A percentile compares a stretch with the other conserved stretches of the same genome.
Evolutionary conservation across 2,113 vertebrate species (phyloP).

Genomic region (Egretta garzetta): DNA sequence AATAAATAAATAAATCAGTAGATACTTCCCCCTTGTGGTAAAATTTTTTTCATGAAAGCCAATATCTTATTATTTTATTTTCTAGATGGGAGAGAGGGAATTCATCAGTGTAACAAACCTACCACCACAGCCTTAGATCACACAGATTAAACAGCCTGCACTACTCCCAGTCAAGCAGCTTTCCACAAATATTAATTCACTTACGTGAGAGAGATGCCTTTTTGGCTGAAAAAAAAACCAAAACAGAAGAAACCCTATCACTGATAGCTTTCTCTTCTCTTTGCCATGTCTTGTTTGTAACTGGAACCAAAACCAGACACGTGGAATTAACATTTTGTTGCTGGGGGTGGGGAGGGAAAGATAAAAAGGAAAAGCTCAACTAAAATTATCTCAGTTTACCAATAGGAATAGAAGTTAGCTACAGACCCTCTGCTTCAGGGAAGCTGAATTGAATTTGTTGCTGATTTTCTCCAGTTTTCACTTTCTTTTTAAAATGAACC

Average conservation of each 20-base stretch:
- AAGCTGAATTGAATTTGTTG: neutral
- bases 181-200: neutral
- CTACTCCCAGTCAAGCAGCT: neutral
- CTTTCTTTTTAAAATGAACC: neutral
- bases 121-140: neutral
- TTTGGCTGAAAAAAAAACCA: neutral
- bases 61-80: neutral
- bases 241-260: neutral
- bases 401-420: neutral
- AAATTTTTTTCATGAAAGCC: neutral
- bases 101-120: neutral
- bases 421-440: neutral
- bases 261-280: neutral
- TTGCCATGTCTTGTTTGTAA: neutral
- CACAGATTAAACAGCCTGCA: neutral
- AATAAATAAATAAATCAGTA: too few species aligned
- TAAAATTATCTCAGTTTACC: neutral
- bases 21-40: constrained; percentile 28
- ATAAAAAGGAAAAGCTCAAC: neutral
- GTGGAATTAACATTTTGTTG: neutral
- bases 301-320: neutral
- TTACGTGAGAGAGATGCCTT: neutral
- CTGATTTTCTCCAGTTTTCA: neutral
- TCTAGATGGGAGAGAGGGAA: neutral
- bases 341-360: neutral